These are phyloP conservation scores for Lithophane semibrunnea DNA, from an alignment of 2,888 invertebrate species.

Conservation along the genomic window DNA sequence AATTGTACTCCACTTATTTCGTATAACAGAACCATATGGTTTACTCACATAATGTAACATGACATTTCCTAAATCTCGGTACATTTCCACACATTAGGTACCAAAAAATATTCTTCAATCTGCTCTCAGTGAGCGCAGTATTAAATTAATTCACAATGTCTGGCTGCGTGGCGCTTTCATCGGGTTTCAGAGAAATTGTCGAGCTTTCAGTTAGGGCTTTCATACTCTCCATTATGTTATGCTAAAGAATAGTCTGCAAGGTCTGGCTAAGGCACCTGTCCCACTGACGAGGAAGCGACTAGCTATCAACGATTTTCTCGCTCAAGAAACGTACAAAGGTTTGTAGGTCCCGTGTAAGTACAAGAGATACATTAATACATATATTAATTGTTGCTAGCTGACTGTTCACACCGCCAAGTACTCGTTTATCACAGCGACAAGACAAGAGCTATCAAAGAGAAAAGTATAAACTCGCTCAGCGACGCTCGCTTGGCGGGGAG, in stretches of 20 bases:
- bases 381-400: neutral
- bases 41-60: slow-evolving; percentile 9
- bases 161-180: slow-evolving; percentile 16
- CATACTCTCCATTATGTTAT: neutral
- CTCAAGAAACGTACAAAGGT: neutral
- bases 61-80: slow-evolving; percentile 16
- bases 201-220: slow-evolving; percentile 14
- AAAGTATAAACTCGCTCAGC: neutral
- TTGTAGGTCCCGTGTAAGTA: no score
- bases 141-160: slow-evolving; percentile 50
- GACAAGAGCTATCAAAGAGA: neutral
- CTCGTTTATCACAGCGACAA: neutral
- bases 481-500: neutral
- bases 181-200: slow-evolving; percentile 12
- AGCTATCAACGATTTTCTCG: neutral
- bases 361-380: neutral
- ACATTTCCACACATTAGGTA: neutral
- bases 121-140: slow-evolving; percentile 14
- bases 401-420: neutral
- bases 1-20: no score
- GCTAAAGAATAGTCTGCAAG: slow-evolving; percentile 25
- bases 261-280: neutral
- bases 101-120: slow-evolving; percentile 42
- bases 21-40: no score
- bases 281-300: neutral